Evolutionary conservation across 2,797 vertebrate species (phyloP), one percentile per base, ranked within the genome.

Genomic region (Schizopygopsis malacanthus): DNA sequence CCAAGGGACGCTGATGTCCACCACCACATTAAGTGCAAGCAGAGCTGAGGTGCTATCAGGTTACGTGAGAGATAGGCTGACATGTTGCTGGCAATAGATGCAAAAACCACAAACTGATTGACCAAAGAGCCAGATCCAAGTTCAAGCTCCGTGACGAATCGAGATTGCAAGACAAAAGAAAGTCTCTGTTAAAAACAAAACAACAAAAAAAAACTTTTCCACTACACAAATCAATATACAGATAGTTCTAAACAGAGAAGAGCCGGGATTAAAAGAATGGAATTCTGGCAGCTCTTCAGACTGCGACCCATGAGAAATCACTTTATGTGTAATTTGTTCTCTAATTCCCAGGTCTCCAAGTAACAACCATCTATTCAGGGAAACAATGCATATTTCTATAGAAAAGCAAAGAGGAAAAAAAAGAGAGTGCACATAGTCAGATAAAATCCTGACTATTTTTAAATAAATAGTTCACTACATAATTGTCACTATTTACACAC

Each of bases 1-100:
- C 81, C 61, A 79, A 79, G 67, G 80, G 76, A 90, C 45, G 15
- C 52, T 50, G 82, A 75, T 88, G 75, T 88, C 84, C 50, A 69
- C 82, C 61, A 54, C 47, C 72, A 88, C 79, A 84, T 79, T 52
- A 86, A 87, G 78, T 77, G 87, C 83, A 87, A 69, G 79, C 88
- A 80, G 84, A 86, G 73, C n/a, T 70, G 59, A 87, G 84, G 87
- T 41, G 54, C 52, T 87, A 90, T 91, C 90, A 56, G 59, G 86
- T 89, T 86, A 87, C 75, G 22, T 37, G 79, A 81, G 84, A 91
- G 88, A 88, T 80, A 87, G 85, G 84, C 72, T 87, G 87, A 89
- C 83, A 73, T 87, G 79, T 88, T n/a, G n/a, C 63, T 81, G 81
- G 87, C 83, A 79, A 69, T 75, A 81, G 54, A 83, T 81, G 87